phyloP scores from a whole-genome alignment of 2,888 invertebrate species.

The Amitus sp. region DNA sequence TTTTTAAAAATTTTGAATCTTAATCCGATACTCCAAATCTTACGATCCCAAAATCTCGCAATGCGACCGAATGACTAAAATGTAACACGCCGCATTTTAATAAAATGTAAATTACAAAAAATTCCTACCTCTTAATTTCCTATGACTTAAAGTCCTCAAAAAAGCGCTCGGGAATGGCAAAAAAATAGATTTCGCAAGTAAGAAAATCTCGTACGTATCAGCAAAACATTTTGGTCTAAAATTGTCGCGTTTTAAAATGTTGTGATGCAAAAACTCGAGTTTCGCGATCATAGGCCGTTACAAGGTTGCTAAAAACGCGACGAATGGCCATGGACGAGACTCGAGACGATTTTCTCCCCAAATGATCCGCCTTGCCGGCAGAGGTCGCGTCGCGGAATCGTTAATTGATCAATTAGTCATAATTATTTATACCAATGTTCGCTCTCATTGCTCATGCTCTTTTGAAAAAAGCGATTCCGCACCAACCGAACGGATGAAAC shows the following conservation, averaged over 20 bases:
- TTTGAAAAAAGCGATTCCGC: neutral
- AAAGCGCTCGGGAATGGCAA: too few relatives aligned
- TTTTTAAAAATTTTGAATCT: too few relatives aligned
- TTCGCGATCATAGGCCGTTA: slow-evolving; percentile 16
- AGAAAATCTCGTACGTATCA: too few relatives aligned
- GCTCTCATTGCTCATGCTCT: neutral
- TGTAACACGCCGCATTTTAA: too few relatives aligned
- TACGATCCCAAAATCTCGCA: too few relatives aligned
- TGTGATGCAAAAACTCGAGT: slow-evolving; percentile 8
- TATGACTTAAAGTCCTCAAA: too few relatives aligned
- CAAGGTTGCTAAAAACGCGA: slow-evolving; percentile 8
- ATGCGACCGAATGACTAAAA: too few relatives aligned
- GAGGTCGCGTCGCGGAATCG: neutral
- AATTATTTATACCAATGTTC: slow-evolving; percentile 1
- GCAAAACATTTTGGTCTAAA: too few relatives aligned
- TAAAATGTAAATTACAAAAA: too few relatives aligned
- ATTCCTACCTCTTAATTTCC: too few relatives aligned
- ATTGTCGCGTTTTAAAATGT: neutral
- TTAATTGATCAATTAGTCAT: slow-evolving; percentile 1
- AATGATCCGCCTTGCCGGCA: slow-evolving; percentile 11
- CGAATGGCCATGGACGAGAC: slow-evolving; percentile 24
- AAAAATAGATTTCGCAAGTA: too few relatives aligned
- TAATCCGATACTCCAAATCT: too few relatives aligned
- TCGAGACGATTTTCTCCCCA: slow-evolving; percentile 20
- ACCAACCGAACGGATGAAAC: neutral